Percentiles rank a stretch among this genome's conserved stretches.
Conservation (phyloP, 37 sponge, comb jelly and placozoan species). For the Amphimedon queenslandica region DNA sequence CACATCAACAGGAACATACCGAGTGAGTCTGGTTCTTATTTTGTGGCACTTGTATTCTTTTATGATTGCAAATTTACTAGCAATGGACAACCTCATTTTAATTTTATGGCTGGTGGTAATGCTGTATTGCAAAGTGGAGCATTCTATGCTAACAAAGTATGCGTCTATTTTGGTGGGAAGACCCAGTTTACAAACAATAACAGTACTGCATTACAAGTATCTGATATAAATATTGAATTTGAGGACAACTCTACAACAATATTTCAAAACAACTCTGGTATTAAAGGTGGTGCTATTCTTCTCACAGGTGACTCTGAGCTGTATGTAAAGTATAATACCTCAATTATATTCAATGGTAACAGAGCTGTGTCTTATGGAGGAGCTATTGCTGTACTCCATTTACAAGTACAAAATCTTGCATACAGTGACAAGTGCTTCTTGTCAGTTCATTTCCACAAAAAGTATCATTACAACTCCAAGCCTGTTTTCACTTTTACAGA, state of each 20-base stretch:
- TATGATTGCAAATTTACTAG: neutral
- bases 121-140: neutral
- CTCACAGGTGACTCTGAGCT: neutral
- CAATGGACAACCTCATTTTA: neutral
- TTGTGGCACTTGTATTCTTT: neutral
- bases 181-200: neutral
- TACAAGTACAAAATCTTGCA: neutral
- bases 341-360: neutral
- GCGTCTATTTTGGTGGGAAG: neutral
- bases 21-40: neutral
- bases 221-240: neutral
- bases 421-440: neutral
- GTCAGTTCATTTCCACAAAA: too few relatives aligned
- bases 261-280: neutral
- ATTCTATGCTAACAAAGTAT: neutral
- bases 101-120: neutral
- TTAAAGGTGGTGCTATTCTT: constrained; percentile 5
- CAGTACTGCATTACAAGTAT: neutral
- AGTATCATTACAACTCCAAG: too few relatives aligned
- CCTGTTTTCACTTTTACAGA: neutral
- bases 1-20: neutral
- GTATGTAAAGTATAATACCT: neutral
- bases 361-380: constrained; percentile 9
- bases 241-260: neutral
- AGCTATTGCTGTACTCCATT: neutral